These are phyloP conservation scores for Pelecanoides urinatrix DNA, from an alignment of 2,113 vertebrate species.

Conservation along the genomic window DNA sequence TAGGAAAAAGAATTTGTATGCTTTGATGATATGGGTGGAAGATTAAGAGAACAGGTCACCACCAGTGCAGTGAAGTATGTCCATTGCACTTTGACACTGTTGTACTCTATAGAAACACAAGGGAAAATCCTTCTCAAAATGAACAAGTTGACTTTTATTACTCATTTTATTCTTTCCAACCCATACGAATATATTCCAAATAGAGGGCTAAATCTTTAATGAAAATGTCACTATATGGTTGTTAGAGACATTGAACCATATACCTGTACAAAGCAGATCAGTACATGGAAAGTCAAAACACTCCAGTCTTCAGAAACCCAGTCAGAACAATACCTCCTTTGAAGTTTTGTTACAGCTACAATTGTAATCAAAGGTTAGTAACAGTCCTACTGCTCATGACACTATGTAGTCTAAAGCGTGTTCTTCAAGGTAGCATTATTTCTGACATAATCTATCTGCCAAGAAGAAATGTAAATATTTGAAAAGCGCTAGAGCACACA, in stretches of 20 bases:
- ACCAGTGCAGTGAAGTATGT: background rate
- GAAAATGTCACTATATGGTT: background rate
- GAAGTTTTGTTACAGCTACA: background rate
- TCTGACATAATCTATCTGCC: background rate
- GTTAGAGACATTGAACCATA: background rate
- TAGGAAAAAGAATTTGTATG: background rate
- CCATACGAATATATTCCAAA: background rate
- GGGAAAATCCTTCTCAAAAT: background rate
- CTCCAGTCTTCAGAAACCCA: background rate
- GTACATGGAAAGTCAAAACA: background rate
- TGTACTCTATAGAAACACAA: background rate
- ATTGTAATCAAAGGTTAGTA: background rate
- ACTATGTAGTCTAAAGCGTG: background rate
- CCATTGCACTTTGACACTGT: background rate
- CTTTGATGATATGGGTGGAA: background rate
- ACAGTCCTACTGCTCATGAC: background rate
- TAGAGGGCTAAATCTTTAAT: background rate
- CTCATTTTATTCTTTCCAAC: background rate
- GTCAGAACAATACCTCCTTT: background rate
- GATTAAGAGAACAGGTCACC: background rate
- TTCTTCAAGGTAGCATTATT: background rate
- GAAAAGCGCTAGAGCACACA: background rate
- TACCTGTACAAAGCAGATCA: background rate
- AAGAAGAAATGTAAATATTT: slow-evolving; percentile 31
- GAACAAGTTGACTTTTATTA: background rate